These are phyloP conservation scores for Lophotriccus pileatus DNA, from an alignment of 2,797 vertebrate genomes.

Conservation along the genomic window DNA sequence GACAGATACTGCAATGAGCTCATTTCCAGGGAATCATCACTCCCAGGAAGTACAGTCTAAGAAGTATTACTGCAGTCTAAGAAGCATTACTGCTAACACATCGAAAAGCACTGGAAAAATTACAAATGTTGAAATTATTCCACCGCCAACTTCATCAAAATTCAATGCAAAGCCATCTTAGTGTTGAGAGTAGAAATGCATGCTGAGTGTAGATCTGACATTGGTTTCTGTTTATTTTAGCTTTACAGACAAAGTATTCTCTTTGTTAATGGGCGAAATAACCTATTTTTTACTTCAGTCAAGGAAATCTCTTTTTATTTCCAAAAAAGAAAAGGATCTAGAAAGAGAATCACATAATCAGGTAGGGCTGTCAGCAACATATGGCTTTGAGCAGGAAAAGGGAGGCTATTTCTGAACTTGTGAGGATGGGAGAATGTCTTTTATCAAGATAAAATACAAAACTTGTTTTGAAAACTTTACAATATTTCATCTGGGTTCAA, in stretches of 20 bases:
- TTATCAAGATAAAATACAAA: conserved; percentile 55
- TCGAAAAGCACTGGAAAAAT: not conserved
- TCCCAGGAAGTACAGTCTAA: not conserved
- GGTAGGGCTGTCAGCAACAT: conserved; percentile 46
- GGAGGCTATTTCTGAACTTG: conserved; percentile 39
- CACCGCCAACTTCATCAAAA: not conserved
- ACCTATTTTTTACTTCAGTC: conserved; percentile 54
- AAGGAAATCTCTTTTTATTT: conserved; percentile 46
- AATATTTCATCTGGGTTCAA: conserved; percentile 49
- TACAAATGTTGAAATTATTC: conserved; percentile 42
- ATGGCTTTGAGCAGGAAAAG: conserved; percentile 39
- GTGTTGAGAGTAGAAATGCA: not conserved
- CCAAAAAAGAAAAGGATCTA: not conserved
- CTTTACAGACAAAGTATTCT: conserved; percentile 49
- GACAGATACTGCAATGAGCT: not conserved
- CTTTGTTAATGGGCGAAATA: conserved; percentile 60
- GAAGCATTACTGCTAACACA: not conserved
- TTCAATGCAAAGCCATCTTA: not conserved
- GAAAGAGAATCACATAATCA: conserved; percentile 35
- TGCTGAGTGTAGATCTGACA: conserved; percentile 27
- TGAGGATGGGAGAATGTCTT: conserved; percentile 28
- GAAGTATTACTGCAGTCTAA: not conserved
- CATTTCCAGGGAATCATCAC: not conserved
- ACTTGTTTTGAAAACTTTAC: conserved; percentile 61
- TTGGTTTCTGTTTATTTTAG: conserved; percentile 25